phyloP scores from a whole-genome alignment of 2,888 invertebrate genomes.

The Myathropa florea region DNA sequence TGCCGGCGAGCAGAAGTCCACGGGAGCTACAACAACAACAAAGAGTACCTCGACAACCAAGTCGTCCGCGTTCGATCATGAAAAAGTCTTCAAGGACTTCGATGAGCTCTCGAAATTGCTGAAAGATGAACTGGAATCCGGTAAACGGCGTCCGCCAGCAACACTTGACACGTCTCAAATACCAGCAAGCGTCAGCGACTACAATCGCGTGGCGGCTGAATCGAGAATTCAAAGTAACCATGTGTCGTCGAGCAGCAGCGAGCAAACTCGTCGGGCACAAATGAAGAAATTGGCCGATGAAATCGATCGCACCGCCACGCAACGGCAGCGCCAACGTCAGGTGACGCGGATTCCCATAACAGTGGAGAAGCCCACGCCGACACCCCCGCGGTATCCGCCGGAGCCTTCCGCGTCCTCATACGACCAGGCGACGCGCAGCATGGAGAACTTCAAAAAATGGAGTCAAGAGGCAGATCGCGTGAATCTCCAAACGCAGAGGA shows the following conservation, averaged over 20 bases:
- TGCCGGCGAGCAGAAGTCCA: conserved; percentile 70
- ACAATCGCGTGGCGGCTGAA: conserved; percentile 54
- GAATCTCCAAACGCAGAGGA: neutral
- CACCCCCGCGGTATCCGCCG: neutral
- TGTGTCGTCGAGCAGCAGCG: conserved; percentile 36
- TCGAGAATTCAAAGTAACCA: conserved; percentile 38
- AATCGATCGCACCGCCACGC: conserved; percentile 48
- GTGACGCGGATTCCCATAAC: conserved; percentile 47
- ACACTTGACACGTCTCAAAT: conserved; percentile 44
- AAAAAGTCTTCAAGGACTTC: conserved; percentile 80
- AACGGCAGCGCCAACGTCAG: conserved; percentile 34
- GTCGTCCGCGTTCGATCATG: conserved; percentile 75
- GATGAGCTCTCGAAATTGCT: conserved; percentile 79
- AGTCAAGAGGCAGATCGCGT: neutral
- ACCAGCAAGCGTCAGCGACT: conserved; percentile 52
- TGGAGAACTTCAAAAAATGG: neutral
- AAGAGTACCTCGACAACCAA: conserved; percentile 28
- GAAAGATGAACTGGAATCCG: conserved; percentile 76
- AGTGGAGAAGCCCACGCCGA: conserved; percentile 37
- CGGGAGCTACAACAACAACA: conserved; percentile 40
- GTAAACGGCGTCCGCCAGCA: conserved; percentile 72
- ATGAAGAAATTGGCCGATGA: conserved; percentile 63
- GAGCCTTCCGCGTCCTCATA: neutral
- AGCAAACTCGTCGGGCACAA: conserved; percentile 76
- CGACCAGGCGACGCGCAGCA: neutral